Percentiles rank a stretch among this genome's conserved stretches.
Evolutionary conservation across 1,140 invertebrate species (phyloP).

Genomic region (Elymnias hypermnestra): DNA sequence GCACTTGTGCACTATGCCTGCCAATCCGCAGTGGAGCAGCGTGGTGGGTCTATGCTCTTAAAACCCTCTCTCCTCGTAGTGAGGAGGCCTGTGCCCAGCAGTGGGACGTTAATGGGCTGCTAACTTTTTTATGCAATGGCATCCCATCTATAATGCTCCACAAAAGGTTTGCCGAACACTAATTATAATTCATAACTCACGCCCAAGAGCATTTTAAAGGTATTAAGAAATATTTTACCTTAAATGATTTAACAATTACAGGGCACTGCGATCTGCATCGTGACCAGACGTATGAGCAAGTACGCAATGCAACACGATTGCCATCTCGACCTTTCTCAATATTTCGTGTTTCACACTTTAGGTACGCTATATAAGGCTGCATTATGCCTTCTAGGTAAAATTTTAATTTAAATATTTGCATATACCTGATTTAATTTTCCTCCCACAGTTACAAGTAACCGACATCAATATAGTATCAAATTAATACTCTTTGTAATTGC

Average conservation of each 20-base stretch:
- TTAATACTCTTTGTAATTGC: no score
- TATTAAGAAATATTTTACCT: constrained; percentile 23
- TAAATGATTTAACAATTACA: constrained; percentile 25
- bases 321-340: not conserved
- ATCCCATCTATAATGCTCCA: not conserved
- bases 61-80: no score
- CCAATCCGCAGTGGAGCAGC: no score
- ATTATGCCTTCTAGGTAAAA: no score
- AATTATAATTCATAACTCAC: constrained; percentile 12
- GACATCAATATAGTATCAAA: no score
- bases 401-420: not conserved
- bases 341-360: constrained; percentile 1
- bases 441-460: no score
- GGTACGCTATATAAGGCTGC: not conserved
- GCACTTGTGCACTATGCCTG: no score
- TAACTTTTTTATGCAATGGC: no score
- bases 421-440: no score
- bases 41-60: no score
- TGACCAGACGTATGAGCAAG: constrained; percentile 5
- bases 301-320: not conserved
- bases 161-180: constrained; percentile 11
- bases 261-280: constrained; percentile 13
- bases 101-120: no score
- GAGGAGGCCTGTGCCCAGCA: no score
- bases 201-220: constrained; percentile 8